Base-by-base conservation (phyloP, 2,113 vertebrate genomes). In the Hyaena hyaena region DNA sequence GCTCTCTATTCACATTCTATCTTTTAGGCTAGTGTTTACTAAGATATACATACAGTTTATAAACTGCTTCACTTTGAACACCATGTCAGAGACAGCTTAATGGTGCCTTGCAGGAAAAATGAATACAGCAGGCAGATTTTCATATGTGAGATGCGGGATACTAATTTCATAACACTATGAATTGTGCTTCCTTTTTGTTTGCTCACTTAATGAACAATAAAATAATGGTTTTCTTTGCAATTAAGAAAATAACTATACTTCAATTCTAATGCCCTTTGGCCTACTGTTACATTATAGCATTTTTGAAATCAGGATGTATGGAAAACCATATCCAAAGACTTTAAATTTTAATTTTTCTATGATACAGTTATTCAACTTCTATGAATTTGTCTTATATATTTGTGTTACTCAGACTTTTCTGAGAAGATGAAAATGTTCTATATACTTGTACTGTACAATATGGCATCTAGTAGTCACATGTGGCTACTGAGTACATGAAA, bases 301-400 rank as follows among this genome's bases (percentile, higher is more conserved):
- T 86, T 95, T 66, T 53, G 26, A 85, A 82, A 77, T 88, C 33
- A 76, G 74, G 26, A 48, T 76, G 45, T 76, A 48, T 19, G 5
- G 61, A 24, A 45, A 92, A 53, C 31, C 45, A 10, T 77, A 35
- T 16, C 43, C 63, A 71, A 63, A 43, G 7, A 61, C 24, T 69
- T 76, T 35, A 61, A n/a, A 33, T 21, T 90, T 85, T 19, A 89
- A 31, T 16, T 53, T 93, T 88, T 96, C 24, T 88, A 39, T n/a
- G 11, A 39, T 79, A 31, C 33, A 23, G 15, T 39, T 92, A n/a
- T 76, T 79, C 35, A 68, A 35, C n/a, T 85, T 85, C 10, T 12
- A 66, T 53, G 39, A n/a, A 61, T 74, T 58, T 14, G 31, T 43
- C 26, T 85, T 31, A 43, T 15, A 23, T 10, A 85, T 31, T 65